Evolutionary conservation across 2,888 invertebrate species (phyloP), one percentile per base, ranked within the genome.

Genomic region (Colostygia pectinataria): DNA sequence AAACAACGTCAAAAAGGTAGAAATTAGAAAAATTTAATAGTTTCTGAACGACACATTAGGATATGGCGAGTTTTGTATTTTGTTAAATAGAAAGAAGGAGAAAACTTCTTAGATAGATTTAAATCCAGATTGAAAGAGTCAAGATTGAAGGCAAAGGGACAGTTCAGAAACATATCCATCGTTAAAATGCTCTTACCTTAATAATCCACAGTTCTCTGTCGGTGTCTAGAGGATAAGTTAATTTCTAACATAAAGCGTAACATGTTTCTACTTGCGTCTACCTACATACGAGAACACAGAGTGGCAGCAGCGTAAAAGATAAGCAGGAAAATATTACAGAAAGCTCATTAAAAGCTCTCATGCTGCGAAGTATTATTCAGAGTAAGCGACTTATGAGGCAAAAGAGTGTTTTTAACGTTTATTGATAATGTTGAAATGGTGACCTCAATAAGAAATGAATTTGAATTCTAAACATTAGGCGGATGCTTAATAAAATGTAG

Each of bases 221-320:
- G 74, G 61, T 63, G 65, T 71, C 77, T 78, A 78, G 65, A 74
- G 74, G 71, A 74, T 65, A 76, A 76, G 78, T 66, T 66, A 67
- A 68, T 66, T 61, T 68, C 80, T 75, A 82, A 76, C 68, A 72
- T 66, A 59, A 71, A 75, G 74, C 71, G 59, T 55, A 67, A 66
- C 68, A 62, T 61, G 40, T 62, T 63, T 47, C 46, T 54, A 65
- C 40, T 47, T 56, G 66, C 65, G 52, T 45, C 61, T 72, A 56
- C 56, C 45, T 47, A 65, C 52, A 57, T 43, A 50, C 51, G 32
- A 45, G 31, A 42, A 28, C 41, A 51, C 45, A 41, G 45, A 45
- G 24, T 42, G 12, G 41, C 38, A 29, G 32, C 45, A 56, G 46
- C 58, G 52, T 44, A 66, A 61, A 56, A 59, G 49, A 53, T 53